phyloP scores from a whole-genome alignment of 2,113 vertebrate genomes.

The Tautogolabrus adspersus region DNA sequence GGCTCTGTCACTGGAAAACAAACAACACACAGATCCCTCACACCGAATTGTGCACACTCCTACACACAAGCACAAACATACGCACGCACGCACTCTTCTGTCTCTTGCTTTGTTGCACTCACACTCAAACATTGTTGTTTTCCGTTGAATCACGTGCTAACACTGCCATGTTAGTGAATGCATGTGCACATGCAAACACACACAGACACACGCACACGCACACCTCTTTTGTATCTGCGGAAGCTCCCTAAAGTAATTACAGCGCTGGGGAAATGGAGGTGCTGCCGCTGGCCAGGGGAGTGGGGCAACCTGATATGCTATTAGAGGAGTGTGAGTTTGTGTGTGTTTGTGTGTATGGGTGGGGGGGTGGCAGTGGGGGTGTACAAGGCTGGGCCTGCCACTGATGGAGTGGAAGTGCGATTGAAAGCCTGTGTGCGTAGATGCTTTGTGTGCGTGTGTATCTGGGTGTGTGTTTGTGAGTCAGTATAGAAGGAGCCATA shows the following conservation, averaged over 20 bases:
- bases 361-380: constrained; percentile 48
- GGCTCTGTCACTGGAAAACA: constrained; percentile 78
- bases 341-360: background rate
- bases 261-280: constrained; percentile 78
- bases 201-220: constrained; percentile 13
- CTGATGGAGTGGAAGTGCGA: constrained; percentile 66
- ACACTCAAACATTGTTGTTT: constrained; percentile 31
- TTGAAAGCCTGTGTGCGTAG: constrained; percentile 33
- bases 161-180: constrained; percentile 21
- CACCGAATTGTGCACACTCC: constrained; percentile 10
- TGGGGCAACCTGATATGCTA: constrained; percentile 83
- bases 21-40: constrained; percentile 64
- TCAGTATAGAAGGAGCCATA: background rate
- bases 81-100: background rate
- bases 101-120: background rate
- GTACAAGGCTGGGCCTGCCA: constrained; percentile 66
- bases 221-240: constrained; percentile 45
- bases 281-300: constrained; percentile 70
- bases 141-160: constrained; percentile 41
- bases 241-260: constrained; percentile 86
- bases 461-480: background rate
- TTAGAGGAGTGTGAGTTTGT: constrained; percentile 66
- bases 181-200: background rate
- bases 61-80: background rate
- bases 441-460: background rate